Base-by-base conservation (phyloP, 2,113 vertebrate species). In the Asarcornis scutulata region DNA sequence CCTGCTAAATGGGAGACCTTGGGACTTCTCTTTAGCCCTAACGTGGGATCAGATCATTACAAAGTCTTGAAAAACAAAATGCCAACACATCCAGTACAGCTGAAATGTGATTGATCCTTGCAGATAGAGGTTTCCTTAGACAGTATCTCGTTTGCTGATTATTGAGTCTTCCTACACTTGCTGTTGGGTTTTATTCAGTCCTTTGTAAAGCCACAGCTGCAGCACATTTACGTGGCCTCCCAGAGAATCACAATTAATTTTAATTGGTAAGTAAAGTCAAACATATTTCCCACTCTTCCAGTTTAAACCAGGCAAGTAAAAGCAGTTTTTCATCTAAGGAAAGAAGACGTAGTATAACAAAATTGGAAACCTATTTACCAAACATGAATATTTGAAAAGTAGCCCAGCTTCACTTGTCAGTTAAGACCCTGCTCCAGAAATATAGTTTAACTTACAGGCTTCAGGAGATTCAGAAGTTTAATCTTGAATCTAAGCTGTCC, bases 61-160 rank as follows among this genome's bases (percentile, higher is more conserved):
- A n/a, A 91, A 88, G 34, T 66, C 73, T 86, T 77, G 29, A 69
- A 88, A 44, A 92, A 91, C 58, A 93, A 76, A 96, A 93, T 52
- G 59, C 66, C 71, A 79, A 38, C 26, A 29, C 13, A 29, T 42
- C 68, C 85, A 84, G 52, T 60, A 75, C 13, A 92, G 36, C 52
- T 91, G 74, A 58, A 74, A 58, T 36, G 13, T 20, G 27, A 91
- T 17, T 82, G 31, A 91, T 72, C 40, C 38, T 27, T 16, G 81
- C 11, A 14, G 29, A 63, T 68, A 25, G 36, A 64, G 62, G 52
- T 38, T 88, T 91, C 31, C 34, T 81, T 83, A 62, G 62, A 52
- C 32, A 42, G 63, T 52, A 12, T n/a, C 60, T 78, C n/a, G 2
- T 58, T 58, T 84, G 52, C 27, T 75, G 34, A 34, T 36, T 55